Percentiles rank a stretch among this genome's conserved stretches.
These are phyloP conservation scores for Meriones psammophilus DNA, from an alignment of 2,797 vertebrate genomes.

Conservation along the genomic window DNA sequence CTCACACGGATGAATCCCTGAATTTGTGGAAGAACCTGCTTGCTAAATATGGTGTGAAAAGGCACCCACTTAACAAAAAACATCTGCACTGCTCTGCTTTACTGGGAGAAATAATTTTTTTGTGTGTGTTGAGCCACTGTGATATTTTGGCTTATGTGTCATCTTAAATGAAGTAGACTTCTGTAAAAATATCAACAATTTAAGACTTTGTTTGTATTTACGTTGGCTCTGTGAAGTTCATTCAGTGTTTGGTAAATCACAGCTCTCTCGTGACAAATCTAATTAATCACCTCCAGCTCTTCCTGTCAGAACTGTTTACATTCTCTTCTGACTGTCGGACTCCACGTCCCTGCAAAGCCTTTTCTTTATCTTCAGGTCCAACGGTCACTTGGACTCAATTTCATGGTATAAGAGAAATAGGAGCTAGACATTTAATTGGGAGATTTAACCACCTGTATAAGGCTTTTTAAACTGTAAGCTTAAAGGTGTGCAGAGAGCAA, in stretches of 20 bases:
- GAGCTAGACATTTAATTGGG: conserved; percentile 19
- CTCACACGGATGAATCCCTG: background rate
- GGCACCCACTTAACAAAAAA: background rate
- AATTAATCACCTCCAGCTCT: conserved; percentile 67
- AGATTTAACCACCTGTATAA: background rate
- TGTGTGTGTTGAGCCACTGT: conserved; percentile 7
- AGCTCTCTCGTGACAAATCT: conserved; percentile 52
- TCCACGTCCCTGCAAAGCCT: conserved; percentile 43
- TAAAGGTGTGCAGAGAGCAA: background rate
- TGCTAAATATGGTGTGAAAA: background rate
- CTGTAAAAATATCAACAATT: conserved; percentile 67
- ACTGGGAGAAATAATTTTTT: conserved; percentile 51
- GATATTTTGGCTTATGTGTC: conserved; percentile 55
- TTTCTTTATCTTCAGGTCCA: conserved; percentile 60
- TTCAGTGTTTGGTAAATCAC: conserved; percentile 61
- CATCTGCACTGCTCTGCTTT: background rate
- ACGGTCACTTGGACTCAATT: conserved; percentile 54
- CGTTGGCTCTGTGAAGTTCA: conserved; percentile 68
- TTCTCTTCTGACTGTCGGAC: conserved; percentile 42
- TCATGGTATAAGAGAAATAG: conserved; percentile 24
- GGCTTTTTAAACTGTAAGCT: conserved; percentile 15
- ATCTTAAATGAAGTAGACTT: background rate
- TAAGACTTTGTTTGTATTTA: conserved; percentile 73
- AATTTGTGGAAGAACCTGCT: background rate
- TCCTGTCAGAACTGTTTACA: conserved; percentile 69